phyloP scores from a whole-genome alignment of 2,888 invertebrate species.

The Cheilosia scutellata region DNA sequence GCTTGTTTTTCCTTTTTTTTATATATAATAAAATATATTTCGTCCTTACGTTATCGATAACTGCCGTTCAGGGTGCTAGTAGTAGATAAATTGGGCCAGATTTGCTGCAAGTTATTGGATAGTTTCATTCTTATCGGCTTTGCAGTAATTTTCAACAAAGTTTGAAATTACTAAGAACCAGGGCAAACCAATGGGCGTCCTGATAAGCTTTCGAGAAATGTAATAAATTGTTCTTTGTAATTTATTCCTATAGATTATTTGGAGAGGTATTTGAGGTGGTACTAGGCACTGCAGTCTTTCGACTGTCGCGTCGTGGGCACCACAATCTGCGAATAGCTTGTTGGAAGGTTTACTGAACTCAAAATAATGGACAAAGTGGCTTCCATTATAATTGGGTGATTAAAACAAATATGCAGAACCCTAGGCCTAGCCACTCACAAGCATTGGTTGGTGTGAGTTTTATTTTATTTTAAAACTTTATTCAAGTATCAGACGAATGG shows the following conservation, averaged over 20 bases:
- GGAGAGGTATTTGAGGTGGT: too few species aligned
- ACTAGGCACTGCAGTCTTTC: too few species aligned
- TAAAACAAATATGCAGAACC: too few species aligned
- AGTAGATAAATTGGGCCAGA: conserved; percentile 53
- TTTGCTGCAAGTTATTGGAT: conserved; percentile 19
- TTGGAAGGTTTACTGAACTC: too few species aligned
- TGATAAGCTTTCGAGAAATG: conserved; percentile 16
- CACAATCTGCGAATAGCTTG: too few species aligned
- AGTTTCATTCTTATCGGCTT: conserved; percentile 49
- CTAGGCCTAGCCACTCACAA: too few species aligned
- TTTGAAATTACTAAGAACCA: conserved; percentile 36
- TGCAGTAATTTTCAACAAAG: conserved; percentile 44
- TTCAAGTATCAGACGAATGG: too few species aligned
- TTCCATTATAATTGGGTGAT: too few species aligned
- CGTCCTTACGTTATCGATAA: conserved; percentile 56
- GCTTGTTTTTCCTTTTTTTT: conserved; percentile 25
- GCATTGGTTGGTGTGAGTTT: too few species aligned
- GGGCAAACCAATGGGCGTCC: background rate
- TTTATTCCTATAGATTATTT: background rate
- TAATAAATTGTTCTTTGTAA: background rate
- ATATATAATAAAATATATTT: conserved; percentile 52
- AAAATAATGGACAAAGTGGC: too few species aligned
- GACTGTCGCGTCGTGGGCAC: too few species aligned
- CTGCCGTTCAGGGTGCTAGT: conserved; percentile 33
- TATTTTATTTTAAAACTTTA: too few species aligned